These are phyloP conservation scores for Ascidia mentula DNA, from an alignment of 23 tunicate genomes.

Conservation along the genomic window DNA sequence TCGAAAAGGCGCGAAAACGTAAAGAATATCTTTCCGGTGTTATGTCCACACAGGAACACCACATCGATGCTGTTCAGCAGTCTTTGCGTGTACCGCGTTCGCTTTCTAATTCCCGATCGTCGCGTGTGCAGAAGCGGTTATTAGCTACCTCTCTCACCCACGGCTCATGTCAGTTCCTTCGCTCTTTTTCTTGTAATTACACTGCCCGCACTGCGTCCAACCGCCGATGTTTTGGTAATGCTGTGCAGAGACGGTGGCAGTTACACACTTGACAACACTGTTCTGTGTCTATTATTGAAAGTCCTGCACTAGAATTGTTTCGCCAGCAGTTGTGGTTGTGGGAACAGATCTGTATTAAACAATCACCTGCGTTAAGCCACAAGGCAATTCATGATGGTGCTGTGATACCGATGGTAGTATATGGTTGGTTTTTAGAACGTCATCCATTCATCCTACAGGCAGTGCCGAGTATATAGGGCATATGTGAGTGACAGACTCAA, in stretches of 20 bases:
- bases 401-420: too few relatives aligned
- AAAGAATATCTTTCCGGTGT: too few relatives aligned
- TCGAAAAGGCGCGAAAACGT: too few relatives aligned
- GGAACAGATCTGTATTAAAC: too few relatives aligned
- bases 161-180: background rate
- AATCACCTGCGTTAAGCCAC: too few relatives aligned
- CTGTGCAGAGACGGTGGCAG: background rate
- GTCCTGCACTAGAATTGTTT: background rate
- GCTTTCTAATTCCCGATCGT: background rate
- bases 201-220: background rate
- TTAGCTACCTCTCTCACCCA: background rate
- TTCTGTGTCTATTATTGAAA: background rate
- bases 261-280: background rate
- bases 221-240: background rate
- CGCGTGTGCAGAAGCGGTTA: background rate
- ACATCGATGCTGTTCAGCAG: background rate
- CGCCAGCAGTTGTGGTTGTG: slow-evolving; percentile 7
- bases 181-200: background rate
- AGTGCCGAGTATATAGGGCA: too few relatives aligned
- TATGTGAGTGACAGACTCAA: too few relatives aligned
- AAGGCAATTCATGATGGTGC: too few relatives aligned
- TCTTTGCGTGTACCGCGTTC: background rate
- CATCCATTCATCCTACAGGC: too few relatives aligned
- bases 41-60: background rate
- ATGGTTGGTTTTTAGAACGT: too few relatives aligned